Evolutionary conservation across 1,140 invertebrate genomes (phyloP), one percentile per base, ranked within the genome.

Genomic region (Papilio glaucus): DNA sequence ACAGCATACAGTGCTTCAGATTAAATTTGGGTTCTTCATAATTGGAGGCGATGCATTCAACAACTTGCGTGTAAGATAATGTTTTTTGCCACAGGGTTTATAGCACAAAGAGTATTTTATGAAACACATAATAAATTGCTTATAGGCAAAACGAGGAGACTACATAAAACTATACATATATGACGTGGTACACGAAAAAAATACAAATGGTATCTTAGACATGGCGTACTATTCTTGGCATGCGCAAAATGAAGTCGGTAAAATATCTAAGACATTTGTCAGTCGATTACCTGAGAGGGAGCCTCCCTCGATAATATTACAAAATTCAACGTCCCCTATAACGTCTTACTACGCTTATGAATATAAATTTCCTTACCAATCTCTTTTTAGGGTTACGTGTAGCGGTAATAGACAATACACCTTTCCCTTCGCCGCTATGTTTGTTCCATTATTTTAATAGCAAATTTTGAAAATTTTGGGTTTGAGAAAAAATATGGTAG

Each of bases 201-300:
- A 33, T 61, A 61, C 24, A 61, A 33, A 37, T 61, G 29, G n/a
- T 61, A 45, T 42, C 8, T 4, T 13, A 26, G 38, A 24, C 10
- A 39, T 42, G 13, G 39, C 45, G 67, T 53, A 69, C 45, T 29
- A 33, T 68, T 68, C 76, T 72, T 63, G 75, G 77, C 77, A 86
- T 85, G 82, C 82, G 79, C 85, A 79, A 86, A 92, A 92, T 92
- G 87, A 90, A 92, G 88, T 90, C 84, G 84, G 85, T 88, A 86
- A 90, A 92, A 90, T 89, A 92, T 92, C 87, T 85, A 69, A 90
- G 87, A 90, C 88, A 92, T 92, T 92, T 90, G 86, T 92, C 90
- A 90, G 88, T 85, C 88, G 88, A 92, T 92, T 92, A 92, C 90
- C 87, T 92, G 85, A 82, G 89, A 82, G 87, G 86, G 82, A 75